phyloP scores from a whole-genome alignment of 2,888 invertebrate species.

The Malthinus seriepunctatus region DNA sequence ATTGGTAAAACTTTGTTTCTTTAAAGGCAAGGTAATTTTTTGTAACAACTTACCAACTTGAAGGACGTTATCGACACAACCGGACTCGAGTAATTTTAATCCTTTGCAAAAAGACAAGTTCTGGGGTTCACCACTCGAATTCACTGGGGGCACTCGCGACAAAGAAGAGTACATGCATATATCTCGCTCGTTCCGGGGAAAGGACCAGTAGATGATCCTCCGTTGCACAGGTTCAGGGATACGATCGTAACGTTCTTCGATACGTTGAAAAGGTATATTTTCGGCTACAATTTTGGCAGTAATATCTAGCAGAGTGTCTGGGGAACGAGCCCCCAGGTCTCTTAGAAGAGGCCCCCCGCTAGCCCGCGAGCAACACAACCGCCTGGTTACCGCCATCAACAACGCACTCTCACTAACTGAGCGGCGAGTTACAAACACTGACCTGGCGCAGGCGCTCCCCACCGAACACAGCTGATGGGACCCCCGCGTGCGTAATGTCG shows the following conservation, averaged over 20 bases:
- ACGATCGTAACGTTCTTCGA: conserved; percentile 84
- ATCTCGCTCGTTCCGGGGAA: conserved; percentile 84
- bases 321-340: conserved; percentile 55
- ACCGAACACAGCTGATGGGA: conserved; percentile 52
- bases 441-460: conserved; percentile 33
- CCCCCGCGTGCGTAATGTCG: conserved; percentile 55
- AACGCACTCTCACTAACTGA: conserved; percentile 54
- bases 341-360: conserved; percentile 47
- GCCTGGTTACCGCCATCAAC: conserved; percentile 55
- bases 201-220: conserved; percentile 87
- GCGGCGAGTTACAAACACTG: conserved; percentile 26
- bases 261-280: conserved; percentile 82
- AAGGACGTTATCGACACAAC: conserved; percentile 82
- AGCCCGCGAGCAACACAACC: conserved; percentile 56
- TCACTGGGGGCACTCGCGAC: conserved; percentile 59
- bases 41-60: conserved; percentile 78
- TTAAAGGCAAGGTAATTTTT: neutral
- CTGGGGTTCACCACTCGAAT: conserved; percentile 67
- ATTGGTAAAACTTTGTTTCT: too few relatives aligned
- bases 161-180: conserved; percentile 89
- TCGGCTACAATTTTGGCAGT: conserved; percentile 83
- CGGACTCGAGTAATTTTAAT: conserved; percentile 79
- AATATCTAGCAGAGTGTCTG: conserved; percentile 79
- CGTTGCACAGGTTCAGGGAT: conserved; percentile 89
- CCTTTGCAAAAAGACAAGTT: conserved; percentile 86